Conservation (phyloP, 2,888 invertebrate genomes). For the Diabrotica balteata region DNA sequence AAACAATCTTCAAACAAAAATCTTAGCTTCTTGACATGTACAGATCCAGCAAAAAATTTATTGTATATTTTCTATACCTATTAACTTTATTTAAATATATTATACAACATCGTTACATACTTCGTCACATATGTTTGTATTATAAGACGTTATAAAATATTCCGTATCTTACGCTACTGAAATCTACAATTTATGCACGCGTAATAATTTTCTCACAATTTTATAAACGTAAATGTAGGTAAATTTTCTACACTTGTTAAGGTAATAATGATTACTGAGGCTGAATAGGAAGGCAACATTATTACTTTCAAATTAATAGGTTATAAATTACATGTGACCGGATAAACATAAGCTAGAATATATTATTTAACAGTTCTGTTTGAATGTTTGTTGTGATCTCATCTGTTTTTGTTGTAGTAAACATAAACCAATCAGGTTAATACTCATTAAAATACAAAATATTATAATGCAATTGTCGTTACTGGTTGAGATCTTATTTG, state of each 20-base stretch:
- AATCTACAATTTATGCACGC: background rate
- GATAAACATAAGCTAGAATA: background rate
- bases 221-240: slow-evolving; percentile 23
- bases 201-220: slow-evolving; percentile 24
- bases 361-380: too few species aligned
- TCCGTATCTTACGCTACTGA: background rate
- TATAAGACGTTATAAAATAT: background rate
- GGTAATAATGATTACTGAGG: slow-evolving; percentile 36
- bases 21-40: too few species aligned
- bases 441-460: too few species aligned
- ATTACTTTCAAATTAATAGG: slow-evolving; percentile 40
- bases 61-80: background rate
- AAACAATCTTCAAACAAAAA: too few species aligned
- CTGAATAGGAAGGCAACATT: slow-evolving; percentile 41
- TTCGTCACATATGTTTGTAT: background rate
- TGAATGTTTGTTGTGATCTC: too few species aligned
- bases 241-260: slow-evolving; percentile 38
- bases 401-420: too few species aligned
- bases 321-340: slow-evolving; percentile 29
- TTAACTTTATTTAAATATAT: too few species aligned
- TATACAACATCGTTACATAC: too few species aligned
- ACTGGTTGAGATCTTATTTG: too few species aligned
- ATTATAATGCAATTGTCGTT: too few species aligned
- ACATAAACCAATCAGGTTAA: too few species aligned
- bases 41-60: too few species aligned